These are phyloP conservation scores for Microtus ochrogaster DNA, from an alignment of 2,113 vertebrate genomes.

Conservation along the genomic window DNA sequence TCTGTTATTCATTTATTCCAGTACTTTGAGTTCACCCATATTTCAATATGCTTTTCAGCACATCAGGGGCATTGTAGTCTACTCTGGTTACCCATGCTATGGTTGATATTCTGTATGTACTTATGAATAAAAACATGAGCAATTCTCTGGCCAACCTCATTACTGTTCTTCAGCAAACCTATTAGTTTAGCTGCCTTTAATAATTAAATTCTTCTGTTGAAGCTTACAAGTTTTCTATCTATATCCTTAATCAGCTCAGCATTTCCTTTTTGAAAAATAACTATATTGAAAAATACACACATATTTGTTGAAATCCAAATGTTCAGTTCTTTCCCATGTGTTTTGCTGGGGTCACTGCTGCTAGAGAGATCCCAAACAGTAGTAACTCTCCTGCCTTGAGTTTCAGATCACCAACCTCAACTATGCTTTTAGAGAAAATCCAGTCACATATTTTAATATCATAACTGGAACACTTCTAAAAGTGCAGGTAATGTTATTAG, in stretches of 20 bases:
- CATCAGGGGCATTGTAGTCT: not conserved
- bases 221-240: not conserved
- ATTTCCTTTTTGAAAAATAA: not conserved
- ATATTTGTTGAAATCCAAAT: not conserved
- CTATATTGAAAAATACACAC: not conserved
- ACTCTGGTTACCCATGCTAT: not conserved
- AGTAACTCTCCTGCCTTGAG: not conserved
- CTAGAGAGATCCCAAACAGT: not conserved
- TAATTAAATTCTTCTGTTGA: not conserved
- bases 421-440: not conserved
- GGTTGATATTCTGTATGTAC: not conserved
- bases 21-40: not conserved
- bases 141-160: not conserved
- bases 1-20: not conserved
- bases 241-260: not conserved
- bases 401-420: not conserved
- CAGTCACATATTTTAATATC: not conserved
- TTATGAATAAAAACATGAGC: not conserved
- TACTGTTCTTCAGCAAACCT: not conserved
- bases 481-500: not conserved
- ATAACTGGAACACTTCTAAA: not conserved
- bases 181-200: not conserved
- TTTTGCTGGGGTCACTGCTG: too few species aligned
- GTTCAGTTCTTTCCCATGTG: too few species aligned
- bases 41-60: not conserved